Evolutionary conservation across 2,888 invertebrate genomes (phyloP).

Genomic region (Ophion costatus): DNA sequence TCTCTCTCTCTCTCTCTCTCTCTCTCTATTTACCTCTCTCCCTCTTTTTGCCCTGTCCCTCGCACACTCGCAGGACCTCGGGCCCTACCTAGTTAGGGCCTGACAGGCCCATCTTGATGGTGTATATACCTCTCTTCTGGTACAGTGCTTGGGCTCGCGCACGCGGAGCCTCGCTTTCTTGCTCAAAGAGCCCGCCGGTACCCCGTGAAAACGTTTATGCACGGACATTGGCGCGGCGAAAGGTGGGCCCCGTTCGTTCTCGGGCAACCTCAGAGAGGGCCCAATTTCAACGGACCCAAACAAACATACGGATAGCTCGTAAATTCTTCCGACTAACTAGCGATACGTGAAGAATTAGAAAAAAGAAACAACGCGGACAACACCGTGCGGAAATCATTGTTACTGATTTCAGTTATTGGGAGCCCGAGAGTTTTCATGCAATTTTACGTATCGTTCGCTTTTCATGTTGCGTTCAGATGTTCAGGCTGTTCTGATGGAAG

Average conservation of each 20-base stretch:
- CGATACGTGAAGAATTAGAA: constrained; percentile 6
- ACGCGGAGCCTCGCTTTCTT: constrained; percentile 67
- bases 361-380: neutral
- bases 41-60: constrained; percentile 8
- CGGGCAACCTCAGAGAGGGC: constrained; percentile 40
- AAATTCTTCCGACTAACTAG: constrained; percentile 21
- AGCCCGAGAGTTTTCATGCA: neutral
- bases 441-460: too few species aligned
- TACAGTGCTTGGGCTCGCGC: constrained; percentile 66
- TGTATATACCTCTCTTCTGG: constrained; percentile 54
- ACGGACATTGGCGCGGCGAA: constrained; percentile 78
- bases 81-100: constrained; percentile 81
- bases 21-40: constrained; percentile 1
- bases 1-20: constrained; percentile 10
- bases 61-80: constrained; percentile 45
- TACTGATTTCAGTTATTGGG: neutral
- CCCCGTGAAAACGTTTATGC: constrained; percentile 81
- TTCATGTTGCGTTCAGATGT: too few species aligned
- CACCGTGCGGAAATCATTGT: neutral
- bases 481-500: too few species aligned
- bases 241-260: constrained; percentile 65
- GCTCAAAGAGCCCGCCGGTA: constrained; percentile 78
- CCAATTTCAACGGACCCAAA: constrained; percentile 49
- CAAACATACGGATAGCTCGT: constrained; percentile 53
- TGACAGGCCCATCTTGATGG: constrained; percentile 81